phyloP scores from a whole-genome alignment of 30 jellyfish, hydroid and myxozoan genomes.

The Chrysaora quinquecirrha region DNA sequence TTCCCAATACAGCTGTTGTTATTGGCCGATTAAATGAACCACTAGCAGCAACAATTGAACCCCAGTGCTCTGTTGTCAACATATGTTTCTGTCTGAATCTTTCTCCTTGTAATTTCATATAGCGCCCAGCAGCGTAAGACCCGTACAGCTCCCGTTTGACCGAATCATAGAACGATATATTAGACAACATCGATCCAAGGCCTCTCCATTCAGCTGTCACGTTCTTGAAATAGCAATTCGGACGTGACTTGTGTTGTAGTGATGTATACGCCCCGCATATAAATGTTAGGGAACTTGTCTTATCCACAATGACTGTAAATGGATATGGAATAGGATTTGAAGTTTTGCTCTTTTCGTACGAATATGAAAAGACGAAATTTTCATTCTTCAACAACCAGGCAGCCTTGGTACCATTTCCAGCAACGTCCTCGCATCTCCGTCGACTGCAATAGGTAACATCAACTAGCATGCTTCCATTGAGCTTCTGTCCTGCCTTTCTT shows the following conservation, averaged over 20 bases:
- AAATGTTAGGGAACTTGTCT: neutral
- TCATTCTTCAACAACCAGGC: constrained; percentile 10
- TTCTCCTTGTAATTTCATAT: constrained; percentile 21
- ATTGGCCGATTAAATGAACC: neutral
- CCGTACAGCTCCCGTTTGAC: constrained; percentile 28
- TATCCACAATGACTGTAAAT: neutral
- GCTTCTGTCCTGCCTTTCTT: neutral
- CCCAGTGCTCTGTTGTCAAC: constrained; percentile 16
- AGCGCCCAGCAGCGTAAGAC: neutral
- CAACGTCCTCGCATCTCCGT: constrained; percentile 2
- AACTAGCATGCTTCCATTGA: constrained; percentile 13
- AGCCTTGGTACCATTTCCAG: neutral
- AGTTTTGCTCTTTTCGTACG: neutral
- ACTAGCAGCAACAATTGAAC: constrained; percentile 1
- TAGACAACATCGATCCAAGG: neutral
- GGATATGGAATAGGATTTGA: neutral
- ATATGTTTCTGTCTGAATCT: neutral
- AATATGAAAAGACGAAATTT: neutral
- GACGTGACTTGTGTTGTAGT: neutral
- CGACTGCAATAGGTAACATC: constrained; percentile 44
- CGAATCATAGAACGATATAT: constrained; percentile 21
- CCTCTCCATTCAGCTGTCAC: constrained; percentile 14
- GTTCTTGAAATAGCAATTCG: constrained; percentile 18
- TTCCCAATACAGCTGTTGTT: neutral
- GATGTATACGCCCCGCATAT: neutral